phyloP scores from a whole-genome alignment of 2,797 vertebrate genomes.

The Dipus sagitta region DNA sequence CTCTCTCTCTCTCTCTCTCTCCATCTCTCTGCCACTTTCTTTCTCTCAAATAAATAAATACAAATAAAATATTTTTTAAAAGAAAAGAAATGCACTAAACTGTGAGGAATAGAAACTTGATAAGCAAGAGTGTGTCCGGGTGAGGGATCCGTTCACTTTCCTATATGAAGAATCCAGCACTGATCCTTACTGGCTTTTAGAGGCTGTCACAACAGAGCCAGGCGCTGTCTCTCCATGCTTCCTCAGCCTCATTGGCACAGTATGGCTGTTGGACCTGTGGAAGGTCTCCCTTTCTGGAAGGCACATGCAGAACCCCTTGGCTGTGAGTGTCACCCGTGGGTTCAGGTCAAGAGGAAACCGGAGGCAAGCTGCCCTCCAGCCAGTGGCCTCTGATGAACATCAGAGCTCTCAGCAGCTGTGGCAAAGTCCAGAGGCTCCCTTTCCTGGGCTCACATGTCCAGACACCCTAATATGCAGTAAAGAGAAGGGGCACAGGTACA shows the following conservation, averaged over 20 bases:
- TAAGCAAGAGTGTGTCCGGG: neutral
- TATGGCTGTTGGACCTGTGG: neutral
- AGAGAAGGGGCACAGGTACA: too few relatives aligned
- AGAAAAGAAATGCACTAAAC: neutral
- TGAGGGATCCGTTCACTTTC: neutral
- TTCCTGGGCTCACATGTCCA: too few relatives aligned
- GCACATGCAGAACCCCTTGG: neutral
- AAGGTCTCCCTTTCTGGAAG: constrained; percentile 1
- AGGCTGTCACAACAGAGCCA: neutral
- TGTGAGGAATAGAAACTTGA: neutral
- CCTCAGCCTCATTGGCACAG: constrained; percentile 9
- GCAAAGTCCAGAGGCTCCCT: too few relatives aligned
- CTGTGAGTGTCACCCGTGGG: neutral
- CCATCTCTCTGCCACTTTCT: too few relatives aligned
- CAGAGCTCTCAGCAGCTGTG: too few relatives aligned
- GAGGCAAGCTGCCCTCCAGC: neutral
- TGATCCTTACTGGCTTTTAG: neutral
- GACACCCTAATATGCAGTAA: too few relatives aligned
- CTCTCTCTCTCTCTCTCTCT: too few relatives aligned
- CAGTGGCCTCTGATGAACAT: neutral
- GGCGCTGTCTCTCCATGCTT: neutral
- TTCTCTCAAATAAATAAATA: too few relatives aligned
- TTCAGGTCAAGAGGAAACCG: neutral
- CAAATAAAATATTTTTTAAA: too few relatives aligned
- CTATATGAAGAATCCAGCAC: neutral